Evolutionary conservation across 2,888 invertebrate genomes (phyloP).

Genomic region (Geotrupes spiniger): DNA sequence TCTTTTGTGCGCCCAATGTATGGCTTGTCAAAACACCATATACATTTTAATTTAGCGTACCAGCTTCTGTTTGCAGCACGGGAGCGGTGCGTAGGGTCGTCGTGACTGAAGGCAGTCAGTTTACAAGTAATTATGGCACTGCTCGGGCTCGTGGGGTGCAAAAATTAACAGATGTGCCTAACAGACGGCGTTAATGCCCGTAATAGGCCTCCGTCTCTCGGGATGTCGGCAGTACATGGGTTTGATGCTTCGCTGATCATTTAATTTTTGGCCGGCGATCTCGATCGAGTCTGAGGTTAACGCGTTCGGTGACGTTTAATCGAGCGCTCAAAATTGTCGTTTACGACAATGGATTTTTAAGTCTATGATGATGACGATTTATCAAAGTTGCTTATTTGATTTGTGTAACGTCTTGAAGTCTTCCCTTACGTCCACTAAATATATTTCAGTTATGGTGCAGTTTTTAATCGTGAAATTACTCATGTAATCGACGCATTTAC

Average conservation of each 20-base stretch:
- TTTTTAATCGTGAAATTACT: no score
- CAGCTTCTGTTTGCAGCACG: conserved; percentile 38
- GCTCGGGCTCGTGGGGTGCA: conserved; percentile 43
- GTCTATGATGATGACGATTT: no score
- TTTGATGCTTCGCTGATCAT: conserved; percentile 45
- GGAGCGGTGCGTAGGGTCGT: neutral
- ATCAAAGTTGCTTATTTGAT: no score
- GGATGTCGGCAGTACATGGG: conserved; percentile 33
- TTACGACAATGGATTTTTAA: no score
- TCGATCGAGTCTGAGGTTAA: no score
- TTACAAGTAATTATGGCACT: conserved; percentile 38
- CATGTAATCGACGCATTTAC: no score
- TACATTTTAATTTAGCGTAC: conserved; percentile 48
- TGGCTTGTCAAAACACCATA: conserved; percentile 46
- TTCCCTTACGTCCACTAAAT: no score
- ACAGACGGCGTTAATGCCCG: conserved; percentile 51
- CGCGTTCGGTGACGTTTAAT: no score
- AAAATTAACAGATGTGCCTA: conserved; percentile 53
- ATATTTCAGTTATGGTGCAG: no score
- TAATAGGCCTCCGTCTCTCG: conserved; percentile 30
- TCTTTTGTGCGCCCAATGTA: conserved; percentile 14
- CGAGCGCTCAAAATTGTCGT: no score
- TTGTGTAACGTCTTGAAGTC: no score
- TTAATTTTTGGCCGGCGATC: conserved; percentile 21
- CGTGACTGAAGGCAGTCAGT: conserved; percentile 21